Percentiles rank a stretch among this genome's conserved stretches.
Conservation (phyloP, 30 jellyfish, hydroid and myxozoan genomes). For the Rhopilema esculentum region DNA sequence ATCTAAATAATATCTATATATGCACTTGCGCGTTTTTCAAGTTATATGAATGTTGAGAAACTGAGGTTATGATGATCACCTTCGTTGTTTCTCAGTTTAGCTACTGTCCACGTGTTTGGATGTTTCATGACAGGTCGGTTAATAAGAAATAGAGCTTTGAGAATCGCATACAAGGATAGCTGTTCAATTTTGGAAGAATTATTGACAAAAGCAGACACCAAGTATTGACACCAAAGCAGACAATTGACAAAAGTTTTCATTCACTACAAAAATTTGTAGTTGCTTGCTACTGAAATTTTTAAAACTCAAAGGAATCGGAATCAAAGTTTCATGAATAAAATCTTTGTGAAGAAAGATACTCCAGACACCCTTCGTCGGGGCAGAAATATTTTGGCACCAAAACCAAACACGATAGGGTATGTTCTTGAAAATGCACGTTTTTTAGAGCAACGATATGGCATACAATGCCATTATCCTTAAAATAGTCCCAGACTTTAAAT, state of each 20-base stretch:
- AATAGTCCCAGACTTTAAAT: too few relatives aligned
- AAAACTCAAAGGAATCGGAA: constrained; percentile 3
- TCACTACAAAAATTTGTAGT: too few relatives aligned
- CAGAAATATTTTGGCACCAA: constrained; percentile 14
- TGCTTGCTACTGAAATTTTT: too few relatives aligned
- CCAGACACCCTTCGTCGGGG: constrained; percentile 16
- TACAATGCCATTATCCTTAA: too few relatives aligned
- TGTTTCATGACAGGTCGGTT: too few relatives aligned
- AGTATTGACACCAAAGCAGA: too few relatives aligned
- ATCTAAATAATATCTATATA: too few relatives aligned
- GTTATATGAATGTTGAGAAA: constrained; percentile 23
- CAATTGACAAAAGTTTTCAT: too few relatives aligned
- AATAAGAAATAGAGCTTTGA: too few relatives aligned
- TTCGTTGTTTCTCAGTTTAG: constrained; percentile 17
- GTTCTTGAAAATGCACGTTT: constrained; percentile 2
- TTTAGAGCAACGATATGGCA: too few relatives aligned
- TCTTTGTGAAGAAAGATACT: constrained; percentile 20
- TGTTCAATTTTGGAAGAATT: constrained; percentile 1
- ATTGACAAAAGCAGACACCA: neutral
- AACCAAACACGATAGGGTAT: neutral
- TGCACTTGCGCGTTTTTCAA: constrained; percentile 19
- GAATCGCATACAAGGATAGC: too few relatives aligned
- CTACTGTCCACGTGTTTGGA: too few relatives aligned
- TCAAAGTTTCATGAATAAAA: constrained; percentile 6
- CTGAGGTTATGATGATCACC: constrained; percentile 10